Evolutionary conservation across 2,888 invertebrate species (phyloP).

Genomic region (Atherix ibis): DNA sequence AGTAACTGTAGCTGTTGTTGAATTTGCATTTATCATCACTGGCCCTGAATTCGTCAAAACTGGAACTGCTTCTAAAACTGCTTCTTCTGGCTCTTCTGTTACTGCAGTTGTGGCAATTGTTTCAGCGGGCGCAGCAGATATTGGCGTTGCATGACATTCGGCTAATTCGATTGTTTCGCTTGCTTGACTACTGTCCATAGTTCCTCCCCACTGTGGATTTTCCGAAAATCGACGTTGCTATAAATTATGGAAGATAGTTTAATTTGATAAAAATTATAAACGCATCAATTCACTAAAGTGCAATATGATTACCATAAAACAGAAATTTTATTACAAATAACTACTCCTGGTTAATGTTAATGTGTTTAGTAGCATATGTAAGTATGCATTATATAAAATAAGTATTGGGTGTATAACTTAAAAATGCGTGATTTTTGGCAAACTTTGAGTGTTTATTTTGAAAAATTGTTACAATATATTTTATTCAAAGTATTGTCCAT

Average conservation of each 20-base stretch:
- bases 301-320: no score
- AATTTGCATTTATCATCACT: constrained; percentile 15
- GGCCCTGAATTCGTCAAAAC: constrained; percentile 14
- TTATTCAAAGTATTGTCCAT: no score
- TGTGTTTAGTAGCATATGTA: no score
- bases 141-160: constrained; percentile 12
- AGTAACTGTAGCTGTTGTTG: constrained; percentile 21
- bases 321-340: no score
- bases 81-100: neutral
- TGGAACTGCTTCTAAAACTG: neutral
- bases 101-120: constrained; percentile 1
- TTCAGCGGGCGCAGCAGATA: neutral
- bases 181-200: constrained; percentile 18
- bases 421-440: no score
- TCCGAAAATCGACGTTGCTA: constrained; percentile 26
- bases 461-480: no score
- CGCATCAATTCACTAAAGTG: no score
- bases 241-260: constrained; percentile 4
- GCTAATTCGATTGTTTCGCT: constrained; percentile 15
- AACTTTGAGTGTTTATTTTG: no score
- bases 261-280: constrained; percentile 1
- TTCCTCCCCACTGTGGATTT: constrained; percentile 28
- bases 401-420: no score
- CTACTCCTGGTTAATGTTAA: no score
- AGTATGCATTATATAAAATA: no score